Evolutionary conservation across 2,113 vertebrate species (phyloP), one percentile per base, ranked within the genome.

Genomic region (Percina caprodes): DNA sequence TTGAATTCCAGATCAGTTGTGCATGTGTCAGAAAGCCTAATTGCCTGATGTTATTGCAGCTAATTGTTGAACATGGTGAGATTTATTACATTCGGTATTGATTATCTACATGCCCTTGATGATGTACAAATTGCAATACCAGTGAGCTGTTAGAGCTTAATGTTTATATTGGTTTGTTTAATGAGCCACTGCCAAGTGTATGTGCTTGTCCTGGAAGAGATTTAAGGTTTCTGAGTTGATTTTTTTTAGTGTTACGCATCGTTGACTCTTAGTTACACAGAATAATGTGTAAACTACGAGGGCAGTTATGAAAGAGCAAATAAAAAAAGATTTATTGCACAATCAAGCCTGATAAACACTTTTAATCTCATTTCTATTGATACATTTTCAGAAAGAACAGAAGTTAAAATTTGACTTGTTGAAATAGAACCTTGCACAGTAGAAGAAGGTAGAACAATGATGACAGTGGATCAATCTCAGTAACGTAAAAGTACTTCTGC

Each of bases 1-100:
- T 59, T 24, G 19, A 72, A 60, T 49, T 60, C 12, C 14, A 60
- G 12, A 72, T 79, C 26, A 56, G 39, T 48, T 55, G 26, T 61
- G 35, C 11, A 24, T 2, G 15, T 61, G 9, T 59, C 45, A 75
- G 15, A 72, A 71, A 45, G 54, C 66, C 69, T 15, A 77, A 51
- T 52, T 67, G 24, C 35, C 12, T 42, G 18, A 1, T 33, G 14
- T 56, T 6, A 54, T 6, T 45, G 45, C 24, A 5, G 11, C 35
- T 60, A 51, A 42, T 5, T 8, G 11, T 19, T 59, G 16, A 66
- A 58, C 51, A n/a, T 4, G 35, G 33, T 66, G 60, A n/a, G 23
- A 66, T 33, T 55, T 2, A 67, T 7, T 33, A 33, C 35, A 61
- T 63, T 63, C 16, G 11, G 45, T 42, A n/a, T 42, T 58, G 60